These are phyloP conservation scores for Muricea muricata DNA, from an alignment of 92 coral and sea anemone species.

Conservation along the genomic window DNA sequence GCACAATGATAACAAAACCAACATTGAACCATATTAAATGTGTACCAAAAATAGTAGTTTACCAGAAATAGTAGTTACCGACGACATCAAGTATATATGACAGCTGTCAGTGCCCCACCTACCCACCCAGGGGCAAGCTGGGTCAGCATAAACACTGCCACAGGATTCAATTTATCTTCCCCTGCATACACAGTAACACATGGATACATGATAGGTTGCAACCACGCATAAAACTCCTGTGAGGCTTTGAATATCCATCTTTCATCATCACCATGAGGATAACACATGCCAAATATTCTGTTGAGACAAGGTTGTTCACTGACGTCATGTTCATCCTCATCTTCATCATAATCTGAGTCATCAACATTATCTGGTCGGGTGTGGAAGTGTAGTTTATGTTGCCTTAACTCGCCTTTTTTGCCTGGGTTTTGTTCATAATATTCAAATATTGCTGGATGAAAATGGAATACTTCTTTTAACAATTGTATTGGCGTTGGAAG, in stretches of 20 bases:
- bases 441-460: conserved; percentile 33
- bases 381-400: background rate
- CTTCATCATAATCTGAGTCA: background rate
- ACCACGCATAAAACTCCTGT: conserved; percentile 6
- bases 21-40: too few species aligned
- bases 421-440: background rate
- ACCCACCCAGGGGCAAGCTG: conserved; percentile 40
- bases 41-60: too few species aligned
- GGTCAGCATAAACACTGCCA: conserved; percentile 14
- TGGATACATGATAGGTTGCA: conserved; percentile 32
- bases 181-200: conserved; percentile 12
- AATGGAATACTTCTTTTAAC: background rate
- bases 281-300: conserved; percentile 8
- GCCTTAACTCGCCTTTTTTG: background rate
- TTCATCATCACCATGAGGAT: background rate
- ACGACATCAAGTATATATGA: conserved; percentile 10
- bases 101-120: conserved; percentile 30
- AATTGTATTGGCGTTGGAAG: conserved; percentile 10
- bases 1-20: too few species aligned
- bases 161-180: conserved; percentile 21
- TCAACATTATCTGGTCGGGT: background rate
- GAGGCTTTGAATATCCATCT: background rate
- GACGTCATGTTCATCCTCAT: background rate
- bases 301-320: conserved; percentile 30
- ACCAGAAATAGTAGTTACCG: too few species aligned